Conservation (phyloP, 2,888 invertebrate species). For the Junonia oenone region DNA sequence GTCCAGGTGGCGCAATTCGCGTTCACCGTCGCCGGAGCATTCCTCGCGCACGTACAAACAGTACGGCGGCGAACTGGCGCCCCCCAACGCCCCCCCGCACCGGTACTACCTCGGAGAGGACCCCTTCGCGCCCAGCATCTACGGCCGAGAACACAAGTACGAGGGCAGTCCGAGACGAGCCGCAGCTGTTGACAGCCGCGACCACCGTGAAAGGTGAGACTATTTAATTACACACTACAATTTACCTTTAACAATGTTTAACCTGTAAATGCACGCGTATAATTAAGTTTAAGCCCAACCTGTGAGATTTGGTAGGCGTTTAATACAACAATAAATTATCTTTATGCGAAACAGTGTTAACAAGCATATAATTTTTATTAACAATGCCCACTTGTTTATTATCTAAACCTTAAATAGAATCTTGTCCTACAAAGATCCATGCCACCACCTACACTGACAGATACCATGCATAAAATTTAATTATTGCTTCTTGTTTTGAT, state of each 20-base stretch:
- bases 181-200: slow-evolving; percentile 62
- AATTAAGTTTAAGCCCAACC: neutral
- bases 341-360: slow-evolving; percentile 20
- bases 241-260: neutral
- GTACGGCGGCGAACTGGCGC: slow-evolving; percentile 71
- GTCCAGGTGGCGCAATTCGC: slow-evolving; percentile 81
- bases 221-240: neutral
- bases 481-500: slow-evolving; percentile 53
- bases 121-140: slow-evolving; percentile 90
- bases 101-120: slow-evolving; percentile 92
- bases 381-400: slow-evolving; percentile 32
- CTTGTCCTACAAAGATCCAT: slow-evolving; percentile 52
- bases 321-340: slow-evolving; percentile 13
- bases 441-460: slow-evolving; percentile 51
- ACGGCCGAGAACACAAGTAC: slow-evolving; percentile 91
- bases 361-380: slow-evolving; percentile 27
- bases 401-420: slow-evolving; percentile 60
- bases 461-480: slow-evolving; percentile 51
- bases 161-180: slow-evolving; percentile 81
- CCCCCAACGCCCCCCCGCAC: slow-evolving; percentile 81
- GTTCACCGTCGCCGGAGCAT: slow-evolving; percentile 81
- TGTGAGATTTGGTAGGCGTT: neutral
- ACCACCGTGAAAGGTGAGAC: slow-evolving; percentile 71
- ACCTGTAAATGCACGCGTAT: neutral
- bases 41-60: slow-evolving; percentile 72